Percentiles rank a stretch among this genome's conserved stretches.
These are phyloP conservation scores for Trichopoda pennipes DNA, from an alignment of 2,888 invertebrate species.

Conservation along the genomic window DNA sequence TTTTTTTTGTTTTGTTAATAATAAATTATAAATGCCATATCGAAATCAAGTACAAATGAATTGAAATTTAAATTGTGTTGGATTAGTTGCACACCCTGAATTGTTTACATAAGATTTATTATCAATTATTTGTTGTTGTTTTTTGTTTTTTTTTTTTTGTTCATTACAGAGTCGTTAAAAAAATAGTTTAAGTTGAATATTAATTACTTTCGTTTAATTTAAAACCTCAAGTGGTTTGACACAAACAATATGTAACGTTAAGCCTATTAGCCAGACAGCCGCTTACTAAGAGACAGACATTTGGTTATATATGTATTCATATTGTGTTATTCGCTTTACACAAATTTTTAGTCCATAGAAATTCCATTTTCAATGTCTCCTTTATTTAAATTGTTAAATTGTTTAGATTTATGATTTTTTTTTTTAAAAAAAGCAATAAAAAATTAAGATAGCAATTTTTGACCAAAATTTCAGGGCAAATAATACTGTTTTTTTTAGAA, in stretches of 20 bases:
- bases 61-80: slow-evolving; percentile 8
- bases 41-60: background rate
- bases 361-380: slow-evolving; percentile 29
- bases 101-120: slow-evolving; percentile 22
- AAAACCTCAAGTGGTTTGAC: slow-evolving; percentile 46
- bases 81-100: slow-evolving; percentile 38
- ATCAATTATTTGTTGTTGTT: too few relatives aligned
- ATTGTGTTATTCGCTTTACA: slow-evolving; percentile 18
- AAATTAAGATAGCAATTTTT: background rate
- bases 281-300: background rate
- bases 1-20: too few relatives aligned
- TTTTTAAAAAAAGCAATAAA: background rate
- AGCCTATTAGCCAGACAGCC: slow-evolving; percentile 7
- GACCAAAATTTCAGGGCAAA: too few relatives aligned
- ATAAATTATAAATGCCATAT: background rate
- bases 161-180: slow-evolving; percentile 8
- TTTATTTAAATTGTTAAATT: slow-evolving; percentile 8
- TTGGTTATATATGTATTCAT: background rate
- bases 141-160: too few relatives aligned
- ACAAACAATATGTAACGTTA: slow-evolving; percentile 20
- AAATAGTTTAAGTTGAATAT: slow-evolving; percentile 39
- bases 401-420: background rate
- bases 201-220: slow-evolving; percentile 44
- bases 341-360: background rate
- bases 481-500: too few relatives aligned